Evolutionary conservation across 2,113 vertebrate species (phyloP).

Genomic region (Megaptera novaeangliae): DNA sequence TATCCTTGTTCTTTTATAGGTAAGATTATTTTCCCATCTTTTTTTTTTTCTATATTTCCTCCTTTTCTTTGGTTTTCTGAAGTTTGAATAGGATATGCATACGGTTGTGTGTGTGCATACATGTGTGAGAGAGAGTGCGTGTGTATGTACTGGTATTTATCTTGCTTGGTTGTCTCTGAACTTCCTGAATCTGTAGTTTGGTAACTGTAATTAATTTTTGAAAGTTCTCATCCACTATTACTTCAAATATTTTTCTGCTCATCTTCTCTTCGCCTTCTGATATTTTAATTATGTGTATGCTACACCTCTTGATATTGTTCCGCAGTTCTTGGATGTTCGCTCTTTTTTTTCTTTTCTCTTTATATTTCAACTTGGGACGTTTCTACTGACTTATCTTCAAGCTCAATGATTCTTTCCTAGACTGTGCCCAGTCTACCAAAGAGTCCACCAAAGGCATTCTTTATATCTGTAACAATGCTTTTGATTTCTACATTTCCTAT

Average conservation of each 20-base stretch:
- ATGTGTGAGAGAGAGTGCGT: not conserved
- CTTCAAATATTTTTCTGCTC: not conserved
- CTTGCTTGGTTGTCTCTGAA: not conserved
- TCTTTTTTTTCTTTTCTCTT: not conserved
- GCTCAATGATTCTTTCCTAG: not conserved
- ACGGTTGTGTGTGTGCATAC: fast-evolving
- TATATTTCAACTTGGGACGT: not conserved
- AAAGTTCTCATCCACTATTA: not conserved
- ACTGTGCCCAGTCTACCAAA: not conserved
- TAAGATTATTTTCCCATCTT: not conserved
- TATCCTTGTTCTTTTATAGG: not conserved
- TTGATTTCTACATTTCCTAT: not conserved
- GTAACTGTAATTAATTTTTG: not conserved
- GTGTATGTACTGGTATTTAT: not conserved
- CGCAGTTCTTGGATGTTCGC: not conserved
- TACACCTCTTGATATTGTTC: not conserved
- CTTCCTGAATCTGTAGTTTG: not conserved
- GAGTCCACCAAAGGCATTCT: not conserved
- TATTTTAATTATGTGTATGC: not conserved
- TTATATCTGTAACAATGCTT: not conserved
- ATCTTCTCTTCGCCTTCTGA: not conserved
- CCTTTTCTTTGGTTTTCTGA: not conserved
- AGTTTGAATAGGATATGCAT: not conserved
- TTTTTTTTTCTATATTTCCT: not conserved
- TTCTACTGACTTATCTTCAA: not conserved